A percentile compares a stretch with the other conserved stretches of the same genome.
phyloP scores from a whole-genome alignment of 2,797 vertebrate genomes.

The Echeneis naucrates region DNA sequence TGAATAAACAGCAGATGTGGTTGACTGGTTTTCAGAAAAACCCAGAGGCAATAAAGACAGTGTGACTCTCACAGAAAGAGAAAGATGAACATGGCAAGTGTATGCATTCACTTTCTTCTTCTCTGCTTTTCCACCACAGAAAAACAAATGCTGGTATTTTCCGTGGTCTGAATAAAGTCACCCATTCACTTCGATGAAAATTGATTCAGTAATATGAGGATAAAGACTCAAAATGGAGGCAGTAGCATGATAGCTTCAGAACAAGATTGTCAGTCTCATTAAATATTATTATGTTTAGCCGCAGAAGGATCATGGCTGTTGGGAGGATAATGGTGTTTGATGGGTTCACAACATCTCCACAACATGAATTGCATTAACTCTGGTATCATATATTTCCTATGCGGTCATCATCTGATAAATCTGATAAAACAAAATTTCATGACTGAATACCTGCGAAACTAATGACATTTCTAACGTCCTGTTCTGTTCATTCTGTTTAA shows the following conservation, averaged over 20 bases:
- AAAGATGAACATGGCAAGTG: background rate
- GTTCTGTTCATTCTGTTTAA: background rate
- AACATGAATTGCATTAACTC: too few relatives aligned
- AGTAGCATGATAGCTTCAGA: background rate
- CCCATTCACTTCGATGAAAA: background rate
- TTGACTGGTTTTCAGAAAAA: slow-evolving; percentile 52
- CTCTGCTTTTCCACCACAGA: slow-evolving; percentile 16
- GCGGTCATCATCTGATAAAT: background rate
- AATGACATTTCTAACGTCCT: background rate
- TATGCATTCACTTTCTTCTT: background rate
- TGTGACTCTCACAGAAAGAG: slow-evolving; percentile 26
- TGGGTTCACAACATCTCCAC: too few relatives aligned
- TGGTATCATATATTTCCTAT: too few relatives aligned
- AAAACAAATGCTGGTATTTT: background rate
- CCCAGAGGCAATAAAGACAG: slow-evolving; percentile 26
- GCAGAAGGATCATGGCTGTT: too few relatives aligned
- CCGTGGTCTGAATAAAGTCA: slow-evolving; percentile 4
- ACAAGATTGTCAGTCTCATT: background rate
- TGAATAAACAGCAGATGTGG: slow-evolving; percentile 61
- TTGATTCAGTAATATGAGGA: too few relatives aligned
- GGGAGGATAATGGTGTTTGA: too few relatives aligned
- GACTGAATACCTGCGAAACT: slow-evolving; percentile 3
- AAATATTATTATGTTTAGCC: too few relatives aligned
- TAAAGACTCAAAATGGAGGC: background rate
- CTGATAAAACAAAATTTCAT: background rate